Conservation (phyloP, 2,113 vertebrate genomes). For the Prolemur simus region DNA sequence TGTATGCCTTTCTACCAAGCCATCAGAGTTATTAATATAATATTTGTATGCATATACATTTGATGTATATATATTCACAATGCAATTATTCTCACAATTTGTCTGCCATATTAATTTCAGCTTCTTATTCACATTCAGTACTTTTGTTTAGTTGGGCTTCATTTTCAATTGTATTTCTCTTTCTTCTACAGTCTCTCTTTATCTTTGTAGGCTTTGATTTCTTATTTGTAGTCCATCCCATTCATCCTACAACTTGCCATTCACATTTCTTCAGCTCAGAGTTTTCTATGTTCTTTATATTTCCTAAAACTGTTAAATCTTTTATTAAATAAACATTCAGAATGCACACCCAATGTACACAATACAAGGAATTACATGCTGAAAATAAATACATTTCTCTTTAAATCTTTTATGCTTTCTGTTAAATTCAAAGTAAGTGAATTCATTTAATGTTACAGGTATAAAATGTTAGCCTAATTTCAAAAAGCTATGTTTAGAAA, state of each 20-base stretch:
- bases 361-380: not conserved
- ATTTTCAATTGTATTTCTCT: not conserved
- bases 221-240: not conserved
- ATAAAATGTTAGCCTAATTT: not conserved
- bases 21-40: not conserved
- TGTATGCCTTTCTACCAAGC: not conserved
- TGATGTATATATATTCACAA: not conserved
- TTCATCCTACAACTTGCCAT: not conserved
- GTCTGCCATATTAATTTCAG: not conserved
- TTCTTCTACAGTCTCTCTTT: not conserved
- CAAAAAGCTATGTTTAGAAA: not conserved
- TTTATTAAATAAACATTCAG: not conserved
- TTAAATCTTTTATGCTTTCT: not conserved
- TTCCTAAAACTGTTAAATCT: not conserved
- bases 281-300: not conserved
- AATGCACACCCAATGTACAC: not conserved
- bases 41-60: no score
- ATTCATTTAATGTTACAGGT: not conserved
- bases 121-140: not conserved
- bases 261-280: not conserved
- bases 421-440: constrained; percentile 24
- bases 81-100: not conserved
- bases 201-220: not conserved
- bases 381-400: not conserved
- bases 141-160: not conserved